Base-by-base conservation (phyloP, 1,140 invertebrate genomes). In the Heliconius hewitsoni region DNA sequence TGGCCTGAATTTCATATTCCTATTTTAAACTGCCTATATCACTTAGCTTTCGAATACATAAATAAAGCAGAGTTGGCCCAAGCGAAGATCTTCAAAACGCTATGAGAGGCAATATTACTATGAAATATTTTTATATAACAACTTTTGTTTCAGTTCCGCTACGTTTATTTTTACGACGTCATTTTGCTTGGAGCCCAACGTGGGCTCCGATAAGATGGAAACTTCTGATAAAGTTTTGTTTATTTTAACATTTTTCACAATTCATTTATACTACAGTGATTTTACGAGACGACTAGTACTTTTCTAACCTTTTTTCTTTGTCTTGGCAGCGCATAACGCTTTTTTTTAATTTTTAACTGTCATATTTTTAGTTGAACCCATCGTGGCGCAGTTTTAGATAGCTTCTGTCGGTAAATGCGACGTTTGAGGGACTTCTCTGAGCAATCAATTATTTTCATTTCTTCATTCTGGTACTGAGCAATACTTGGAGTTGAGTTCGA, bases 121-220 rank as follows among this genome's bases (percentile, higher is more conserved):
- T 79, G 77, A 82, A 82, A 79, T 82, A 79, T 82, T 76, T 78
- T 82, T 82, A 82, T 82, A 75, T 76, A 37, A 46, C 77, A 76
- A 78, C 27, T 82, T 76, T 76, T 42, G 74, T 73, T 60, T 60
- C n/a, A 42, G 57, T 78, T 79, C 42, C 70, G 81, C 77, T 76
- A 34, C 71, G 81, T 82, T 79, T 82, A 46, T 76, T 82, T 82
- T 82, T 79, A 78, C 50, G 81, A 66, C 46, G 71, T 66, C 74
- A 57, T 80, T 76, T 77, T 52, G 50, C 1, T 46, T 81, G 81
- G 79, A 74, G 73, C 81, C 73, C 78, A 74, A 77, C 74, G 78
- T 66, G 77, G 78, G 70, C 52, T 50, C 57, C 76, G 72, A 34
- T 70, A 73, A 76, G 60, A 66, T 72, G 37, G 27, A 72, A 80